phyloP scores from a whole-genome alignment of 2,113 vertebrate species.

The Nothobranchius furzeri region DNA sequence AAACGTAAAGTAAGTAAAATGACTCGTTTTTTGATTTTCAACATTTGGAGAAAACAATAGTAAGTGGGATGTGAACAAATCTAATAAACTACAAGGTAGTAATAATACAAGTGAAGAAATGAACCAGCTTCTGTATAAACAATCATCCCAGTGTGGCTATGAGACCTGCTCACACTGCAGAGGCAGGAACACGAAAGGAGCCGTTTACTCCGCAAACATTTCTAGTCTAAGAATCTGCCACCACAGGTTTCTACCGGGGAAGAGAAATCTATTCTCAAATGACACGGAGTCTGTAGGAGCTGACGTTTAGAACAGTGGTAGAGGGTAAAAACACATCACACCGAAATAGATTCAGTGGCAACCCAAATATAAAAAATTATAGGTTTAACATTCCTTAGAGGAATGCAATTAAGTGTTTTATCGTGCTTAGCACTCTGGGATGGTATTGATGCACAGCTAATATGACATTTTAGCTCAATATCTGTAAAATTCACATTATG shows the following conservation, averaged over 20 bases:
- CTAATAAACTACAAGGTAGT: neutral
- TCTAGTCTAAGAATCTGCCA: conserved; percentile 4
- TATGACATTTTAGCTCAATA: too few species aligned
- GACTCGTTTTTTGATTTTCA: too few species aligned
- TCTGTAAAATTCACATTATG: too few species aligned
- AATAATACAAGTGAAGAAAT: neutral
- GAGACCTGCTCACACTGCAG: conserved; percentile 5
- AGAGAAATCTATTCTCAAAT: neutral
- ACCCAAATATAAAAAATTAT: too few species aligned
- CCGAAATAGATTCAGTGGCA: too few species aligned
- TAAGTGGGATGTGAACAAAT: neutral
- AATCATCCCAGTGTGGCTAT: neutral
- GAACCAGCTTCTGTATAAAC: conserved; percentile 24
- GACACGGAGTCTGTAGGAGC: neutral
- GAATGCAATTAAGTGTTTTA: too few species aligned
- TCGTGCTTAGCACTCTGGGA: too few species aligned
- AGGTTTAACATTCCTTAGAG: too few species aligned
- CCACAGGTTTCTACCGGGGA: neutral
- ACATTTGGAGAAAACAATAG: neutral
- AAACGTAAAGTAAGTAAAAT: too few species aligned
- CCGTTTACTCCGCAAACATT: conserved; percentile 27
- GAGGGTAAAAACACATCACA: neutral
- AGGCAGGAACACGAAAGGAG: neutral
- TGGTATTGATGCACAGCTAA: too few species aligned
- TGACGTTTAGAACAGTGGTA: neutral